These are phyloP conservation scores for Euclidia mi DNA, from an alignment of 2,888 invertebrate species.

Conservation along the genomic window DNA sequence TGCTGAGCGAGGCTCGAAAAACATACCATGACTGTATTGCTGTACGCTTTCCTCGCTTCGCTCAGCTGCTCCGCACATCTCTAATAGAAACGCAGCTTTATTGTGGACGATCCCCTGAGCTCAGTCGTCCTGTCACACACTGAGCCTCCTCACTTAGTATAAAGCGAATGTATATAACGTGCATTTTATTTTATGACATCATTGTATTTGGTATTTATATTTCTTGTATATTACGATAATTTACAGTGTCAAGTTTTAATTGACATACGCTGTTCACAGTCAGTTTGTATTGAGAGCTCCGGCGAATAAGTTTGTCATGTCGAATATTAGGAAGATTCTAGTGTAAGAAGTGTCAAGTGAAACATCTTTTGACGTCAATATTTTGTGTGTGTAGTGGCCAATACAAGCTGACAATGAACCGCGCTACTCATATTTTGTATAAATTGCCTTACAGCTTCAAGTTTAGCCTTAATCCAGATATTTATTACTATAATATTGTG, in stretches of 20 bases:
- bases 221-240: conserved; percentile 43
- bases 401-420: conserved; percentile 38
- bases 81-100: too few species aligned
- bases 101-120: too few species aligned
- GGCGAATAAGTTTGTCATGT: too few species aligned
- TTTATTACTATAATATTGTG: conserved; percentile 60
- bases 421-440: conserved; percentile 43
- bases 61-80: too few species aligned
- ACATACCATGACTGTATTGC: too few species aligned
- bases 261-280: conserved; percentile 30
- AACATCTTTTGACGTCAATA: too few species aligned
- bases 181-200: conserved; percentile 48
- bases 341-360: too few species aligned
- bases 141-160: conserved; percentile 6
- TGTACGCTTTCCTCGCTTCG: too few species aligned
- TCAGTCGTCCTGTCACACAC: background rate
- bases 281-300: conserved; percentile 30
- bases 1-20: too few species aligned
- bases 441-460: conserved; percentile 59
- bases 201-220: conserved; percentile 46
- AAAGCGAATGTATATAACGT: conserved; percentile 32
- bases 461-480: conserved; percentile 52
- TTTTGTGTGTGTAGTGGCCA: too few species aligned
- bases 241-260: conserved; percentile 48
- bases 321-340: too few species aligned